Evolutionary conservation across 2,797 vertebrate genomes (phyloP).

Genomic region (Telmatherina bonti): DNA sequence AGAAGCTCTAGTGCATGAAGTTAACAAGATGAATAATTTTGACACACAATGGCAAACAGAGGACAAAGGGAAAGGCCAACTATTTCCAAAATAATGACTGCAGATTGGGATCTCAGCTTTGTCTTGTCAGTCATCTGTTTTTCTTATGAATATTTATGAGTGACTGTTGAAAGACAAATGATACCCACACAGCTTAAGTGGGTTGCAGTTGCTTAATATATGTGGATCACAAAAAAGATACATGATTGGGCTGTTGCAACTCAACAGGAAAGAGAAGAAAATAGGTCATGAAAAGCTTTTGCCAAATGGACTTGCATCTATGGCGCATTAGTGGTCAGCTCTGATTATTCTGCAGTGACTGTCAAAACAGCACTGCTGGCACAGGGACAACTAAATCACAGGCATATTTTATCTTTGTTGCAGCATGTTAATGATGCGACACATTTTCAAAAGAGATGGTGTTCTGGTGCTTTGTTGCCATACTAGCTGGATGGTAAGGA

Average conservation of each 20-base stretch:
- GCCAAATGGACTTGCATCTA: slow-evolving; percentile 13
- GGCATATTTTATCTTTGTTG: not conserved
- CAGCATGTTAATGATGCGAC: not conserved
- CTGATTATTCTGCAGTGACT: slow-evolving; percentile 6
- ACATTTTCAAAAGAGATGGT: not conserved
- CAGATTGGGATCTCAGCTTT: slow-evolving; percentile 39
- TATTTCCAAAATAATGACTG: slow-evolving; percentile 51
- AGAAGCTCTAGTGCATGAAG: slow-evolving; percentile 43
- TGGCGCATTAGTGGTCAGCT: slow-evolving; percentile 26
- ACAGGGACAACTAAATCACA: slow-evolving; percentile 4
- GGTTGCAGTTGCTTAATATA: slow-evolving; percentile 15
- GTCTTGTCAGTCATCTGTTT: slow-evolving; percentile 31
- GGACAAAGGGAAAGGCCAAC: slow-evolving; percentile 38
- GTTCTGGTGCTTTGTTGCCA: not conserved
- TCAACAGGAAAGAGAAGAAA: slow-evolving; percentile 31
- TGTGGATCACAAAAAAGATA: slow-evolving; percentile 10
- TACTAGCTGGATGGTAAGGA: not conserved
- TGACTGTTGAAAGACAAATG: slow-evolving; percentile 8
- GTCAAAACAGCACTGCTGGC: slow-evolving; percentile 1
- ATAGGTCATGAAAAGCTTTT: slow-evolving; percentile 28
- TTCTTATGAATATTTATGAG: slow-evolving; percentile 47
- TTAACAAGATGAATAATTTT: slow-evolving; percentile 57
- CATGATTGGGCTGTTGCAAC: slow-evolving; percentile 24
- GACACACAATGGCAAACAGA: slow-evolving; percentile 53
- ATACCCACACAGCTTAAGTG: not conserved